Percentiles rank a stretch among this genome's conserved stretches.
Conservation (phyloP, 92 coral and sea anemone genomes). For the Palythoa grandiflora region DNA sequence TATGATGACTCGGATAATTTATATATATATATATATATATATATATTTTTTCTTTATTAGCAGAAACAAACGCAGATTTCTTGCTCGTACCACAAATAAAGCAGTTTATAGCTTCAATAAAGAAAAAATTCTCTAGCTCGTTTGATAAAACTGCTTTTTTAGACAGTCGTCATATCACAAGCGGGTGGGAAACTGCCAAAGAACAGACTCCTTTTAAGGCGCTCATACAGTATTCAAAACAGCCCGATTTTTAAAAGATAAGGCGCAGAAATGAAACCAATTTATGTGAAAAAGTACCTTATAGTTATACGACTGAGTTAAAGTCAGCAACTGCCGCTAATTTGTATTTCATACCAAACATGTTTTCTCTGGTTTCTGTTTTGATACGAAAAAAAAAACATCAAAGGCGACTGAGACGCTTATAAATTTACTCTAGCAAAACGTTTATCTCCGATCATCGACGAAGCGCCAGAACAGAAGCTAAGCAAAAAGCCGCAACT, state of each 20-base stretch:
- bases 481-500: constrained; percentile 35
- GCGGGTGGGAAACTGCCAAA: constrained; percentile 36
- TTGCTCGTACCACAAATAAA: constrained; percentile 8
- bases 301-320: constrained; percentile 27
- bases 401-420: background rate
- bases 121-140: background rate
- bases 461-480: constrained; percentile 13
- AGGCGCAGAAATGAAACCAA: background rate
- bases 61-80: constrained; percentile 8
- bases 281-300: constrained; percentile 33
- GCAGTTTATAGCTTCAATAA: constrained; percentile 2
- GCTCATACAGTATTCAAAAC: constrained; percentile 33
- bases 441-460: constrained; percentile 8
- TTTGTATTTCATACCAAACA: background rate
- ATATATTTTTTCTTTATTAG: background rate
- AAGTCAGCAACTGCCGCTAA: background rate
- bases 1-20: background rate
- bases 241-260: constrained; percentile 23
- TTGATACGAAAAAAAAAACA: background rate
- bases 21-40: background rate
- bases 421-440: background rate
- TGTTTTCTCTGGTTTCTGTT: background rate
- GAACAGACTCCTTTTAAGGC: background rate
- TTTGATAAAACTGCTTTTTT: background rate
- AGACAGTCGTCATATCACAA: constrained; percentile 9